phyloP scores from a whole-genome alignment of 1,140 invertebrate genomes.

The Penaeus chinensis region DNA sequence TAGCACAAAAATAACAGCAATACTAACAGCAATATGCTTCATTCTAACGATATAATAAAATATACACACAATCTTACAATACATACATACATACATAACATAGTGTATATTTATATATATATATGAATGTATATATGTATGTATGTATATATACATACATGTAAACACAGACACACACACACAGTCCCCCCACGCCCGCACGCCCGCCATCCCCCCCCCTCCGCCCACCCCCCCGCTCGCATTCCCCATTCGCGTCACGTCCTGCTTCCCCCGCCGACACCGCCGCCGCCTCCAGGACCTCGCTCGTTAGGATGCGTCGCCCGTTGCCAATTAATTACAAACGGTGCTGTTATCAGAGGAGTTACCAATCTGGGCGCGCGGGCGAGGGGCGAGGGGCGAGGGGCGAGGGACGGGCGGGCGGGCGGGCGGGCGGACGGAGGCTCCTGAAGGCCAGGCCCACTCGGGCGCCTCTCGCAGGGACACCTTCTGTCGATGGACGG shows the following conservation, averaged over 20 bases:
- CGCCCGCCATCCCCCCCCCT: not conserved
- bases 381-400: not conserved
- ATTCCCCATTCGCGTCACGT: slow-evolving; percentile 42
- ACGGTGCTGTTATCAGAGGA: slow-evolving; percentile 58
- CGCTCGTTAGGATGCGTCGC: slow-evolving; percentile 55
- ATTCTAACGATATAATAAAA: no score
- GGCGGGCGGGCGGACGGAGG: not conserved
- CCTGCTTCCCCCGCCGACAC: slow-evolving; percentile 36
- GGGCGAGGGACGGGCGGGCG: not conserved
- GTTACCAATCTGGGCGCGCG: slow-evolving; percentile 53
- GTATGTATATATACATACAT: not conserved
- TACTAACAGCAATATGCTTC: no score
- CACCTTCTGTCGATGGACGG: no score
- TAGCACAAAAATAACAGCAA: no score
- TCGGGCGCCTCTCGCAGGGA: no score
- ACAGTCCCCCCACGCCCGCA: no score
- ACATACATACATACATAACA: not conserved
- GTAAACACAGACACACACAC: not conserved
- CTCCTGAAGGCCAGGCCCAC: no score
- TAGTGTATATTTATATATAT: not conserved
- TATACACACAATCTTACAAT: not conserved
- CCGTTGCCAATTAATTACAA: slow-evolving; percentile 59
- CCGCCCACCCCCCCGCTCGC: not conserved
- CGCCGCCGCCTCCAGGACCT: slow-evolving; percentile 48
- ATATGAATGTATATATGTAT: not conserved